These are phyloP conservation scores for Drosophila helvetica DNA, from an alignment of 2,888 invertebrate species.

Conservation along the genomic window DNA sequence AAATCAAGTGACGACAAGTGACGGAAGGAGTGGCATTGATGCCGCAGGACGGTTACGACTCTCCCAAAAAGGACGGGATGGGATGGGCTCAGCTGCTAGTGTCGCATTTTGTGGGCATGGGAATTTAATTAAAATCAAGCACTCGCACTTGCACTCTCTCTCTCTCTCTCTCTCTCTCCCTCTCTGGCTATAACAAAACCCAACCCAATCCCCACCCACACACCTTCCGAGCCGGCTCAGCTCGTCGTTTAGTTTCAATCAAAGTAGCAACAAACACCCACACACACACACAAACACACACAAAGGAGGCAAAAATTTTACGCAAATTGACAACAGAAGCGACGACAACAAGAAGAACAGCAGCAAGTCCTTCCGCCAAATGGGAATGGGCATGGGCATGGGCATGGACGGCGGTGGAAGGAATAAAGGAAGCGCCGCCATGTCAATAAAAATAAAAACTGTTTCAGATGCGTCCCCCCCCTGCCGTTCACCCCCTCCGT, in stretches of 20 bases:
- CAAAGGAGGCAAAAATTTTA: conserved; percentile 37
- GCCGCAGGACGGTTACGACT: conserved; percentile 18
- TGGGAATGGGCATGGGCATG: too few species aligned
- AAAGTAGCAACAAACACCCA: conserved; percentile 59
- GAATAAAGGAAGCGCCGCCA: conserved; percentile 36
- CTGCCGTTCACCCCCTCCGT: not conserved
- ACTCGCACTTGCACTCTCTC: conserved; percentile 12
- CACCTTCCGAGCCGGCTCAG: conserved; percentile 36
- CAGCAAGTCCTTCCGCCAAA: conserved; percentile 11
- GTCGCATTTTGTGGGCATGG: conserved; percentile 60
- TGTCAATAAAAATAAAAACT: conserved; percentile 66
- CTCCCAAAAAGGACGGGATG: not conserved
- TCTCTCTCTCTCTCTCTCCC: conserved; percentile 7
- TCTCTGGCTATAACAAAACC: too few species aligned
- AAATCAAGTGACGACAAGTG: conserved; percentile 58
- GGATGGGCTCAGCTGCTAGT: conserved; percentile 66
- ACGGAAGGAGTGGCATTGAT: not conserved
- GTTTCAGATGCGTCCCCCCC: conserved; percentile 45
- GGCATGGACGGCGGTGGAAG: too few species aligned
- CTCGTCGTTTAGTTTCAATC: conserved; percentile 76
- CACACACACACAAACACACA: conserved; percentile 32
- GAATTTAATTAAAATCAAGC: conserved; percentile 77
- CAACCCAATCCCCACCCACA: not conserved
- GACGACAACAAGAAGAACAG: conserved; percentile 43
- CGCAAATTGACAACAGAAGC: conserved; percentile 63